Conservation (phyloP, 2,888 invertebrate genomes). For the Glomeris marginata region DNA sequence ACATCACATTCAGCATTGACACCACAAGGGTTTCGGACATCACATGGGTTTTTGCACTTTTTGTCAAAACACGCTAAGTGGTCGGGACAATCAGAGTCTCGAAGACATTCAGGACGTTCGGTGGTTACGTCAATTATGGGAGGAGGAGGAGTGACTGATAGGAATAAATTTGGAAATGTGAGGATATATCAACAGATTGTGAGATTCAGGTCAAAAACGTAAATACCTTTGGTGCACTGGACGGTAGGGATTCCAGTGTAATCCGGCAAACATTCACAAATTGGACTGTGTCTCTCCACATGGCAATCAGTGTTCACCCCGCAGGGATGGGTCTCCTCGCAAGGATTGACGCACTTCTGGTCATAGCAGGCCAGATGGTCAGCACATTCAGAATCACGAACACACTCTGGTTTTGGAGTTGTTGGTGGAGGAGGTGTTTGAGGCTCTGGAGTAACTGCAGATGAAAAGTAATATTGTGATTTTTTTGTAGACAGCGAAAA, state of each 20-base stretch:
- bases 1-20: slow-evolving; percentile 65
- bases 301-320: slow-evolving; percentile 72
- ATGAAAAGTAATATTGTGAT: background rate
- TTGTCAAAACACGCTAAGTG: slow-evolving; percentile 82
- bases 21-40: slow-evolving; percentile 44
- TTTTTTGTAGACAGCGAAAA: no score
- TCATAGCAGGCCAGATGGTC: slow-evolving; percentile 69
- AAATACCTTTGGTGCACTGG: slow-evolving; percentile 18
- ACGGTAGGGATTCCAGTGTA: slow-evolving; percentile 19
- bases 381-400: slow-evolving; percentile 68
- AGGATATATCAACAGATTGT: background rate
- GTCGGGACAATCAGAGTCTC: slow-evolving; percentile 61
- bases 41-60: slow-evolving; percentile 39
- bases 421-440: slow-evolving; percentile 9
- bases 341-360: slow-evolving; percentile 73
- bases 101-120: slow-evolving; percentile 13
- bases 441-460: slow-evolving; percentile 2
- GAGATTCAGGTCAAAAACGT: slow-evolving; percentile 15
- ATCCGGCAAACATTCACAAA: slow-evolving; percentile 53
- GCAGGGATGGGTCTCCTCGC: slow-evolving; percentile 48
- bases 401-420: slow-evolving; percentile 43
- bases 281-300: slow-evolving; percentile 65
- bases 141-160: slow-evolving; percentile 1
- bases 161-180: background rate
- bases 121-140: background rate